Evolutionary conservation across 2,113 vertebrate species (phyloP), one percentile per base, ranked within the genome.

Genomic region (Notechis scutatus): DNA sequence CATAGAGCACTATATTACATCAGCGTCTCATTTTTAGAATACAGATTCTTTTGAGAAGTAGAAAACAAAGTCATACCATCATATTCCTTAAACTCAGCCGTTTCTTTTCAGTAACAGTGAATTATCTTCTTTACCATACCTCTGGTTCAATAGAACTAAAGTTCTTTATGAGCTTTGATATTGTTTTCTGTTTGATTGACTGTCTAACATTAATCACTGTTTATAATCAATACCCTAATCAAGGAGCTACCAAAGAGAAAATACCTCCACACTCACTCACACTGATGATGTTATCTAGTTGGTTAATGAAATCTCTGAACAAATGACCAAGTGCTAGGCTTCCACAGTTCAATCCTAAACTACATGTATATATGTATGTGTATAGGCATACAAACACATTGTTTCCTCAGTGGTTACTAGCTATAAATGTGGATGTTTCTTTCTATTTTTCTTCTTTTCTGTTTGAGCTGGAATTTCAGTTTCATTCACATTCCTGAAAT

Each of bases 401-500:
- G 21, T 0, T 45, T 95, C 14, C 85, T 91, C 21, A 50, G 1
- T 81, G 8, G 45, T 91, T 21, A 45, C 1, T 81, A 10, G 34
- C 81, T 89, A 81, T 34, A 95, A 90, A 92, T 69, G 94, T 95
- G 29, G 1, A 3, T 4, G 91, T 90, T 89, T 86, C 87, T 34
- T 94, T 90, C 5, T 39, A 55, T 29, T 1, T 91, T 91, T 90
- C 56, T 55, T 50, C 55, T 1, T 90, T 90, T 0, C 1, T 81
- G 87, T 95, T 5, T 93, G 50, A 90, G 23, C n/a, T 93, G 92
- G 50, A 50, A 89, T 20, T 94, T 95, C 81, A 85, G 26, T 95
- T 94, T 90, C 57, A 92, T 96, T 95, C 57, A 91, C 6, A 93
- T 50, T 92, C 45, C 29, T 91, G 94, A 93, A 95, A 93, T 39